phyloP scores from a whole-genome alignment of 2,113 vertebrate genomes.

The Isichthys henryi region DNA sequence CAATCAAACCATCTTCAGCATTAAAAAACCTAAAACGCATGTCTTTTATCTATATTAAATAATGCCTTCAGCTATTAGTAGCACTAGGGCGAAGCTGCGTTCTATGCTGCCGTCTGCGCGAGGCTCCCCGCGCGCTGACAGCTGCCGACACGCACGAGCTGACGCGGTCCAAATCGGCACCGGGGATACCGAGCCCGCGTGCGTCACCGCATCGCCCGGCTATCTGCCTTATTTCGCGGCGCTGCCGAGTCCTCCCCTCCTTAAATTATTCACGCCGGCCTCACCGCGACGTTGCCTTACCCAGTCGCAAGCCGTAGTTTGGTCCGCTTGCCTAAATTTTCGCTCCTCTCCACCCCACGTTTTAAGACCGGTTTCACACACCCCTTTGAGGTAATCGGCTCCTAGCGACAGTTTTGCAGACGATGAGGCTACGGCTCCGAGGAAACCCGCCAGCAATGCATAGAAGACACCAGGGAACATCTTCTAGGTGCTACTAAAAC shows the following conservation, averaged over 20 bases:
- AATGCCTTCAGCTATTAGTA: background rate
- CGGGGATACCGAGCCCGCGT: background rate
- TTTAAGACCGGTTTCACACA: constrained; percentile 45
- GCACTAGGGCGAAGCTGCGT: background rate
- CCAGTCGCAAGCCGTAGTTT: constrained; percentile 53
- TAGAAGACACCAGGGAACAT: constrained; percentile 50
- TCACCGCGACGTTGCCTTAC: constrained; percentile 42
- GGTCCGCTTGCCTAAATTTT: constrained; percentile 1
- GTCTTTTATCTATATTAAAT: background rate
- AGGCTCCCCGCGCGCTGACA: background rate
- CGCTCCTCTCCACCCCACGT: constrained; percentile 22
- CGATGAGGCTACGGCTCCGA: constrained; percentile 67
- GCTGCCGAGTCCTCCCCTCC: background rate
- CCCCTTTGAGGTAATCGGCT: constrained; percentile 42
- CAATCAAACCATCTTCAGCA: background rate
- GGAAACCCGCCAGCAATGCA: constrained; percentile 61
- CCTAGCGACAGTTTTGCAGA: constrained; percentile 76
- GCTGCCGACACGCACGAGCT: background rate
- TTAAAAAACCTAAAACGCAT: background rate
- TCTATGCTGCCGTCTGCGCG: background rate
- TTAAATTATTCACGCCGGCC: background rate
- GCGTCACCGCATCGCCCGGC: constrained; percentile 10
- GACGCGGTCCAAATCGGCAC: background rate
- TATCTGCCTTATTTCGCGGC: background rate
- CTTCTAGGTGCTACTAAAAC: background rate